Percentiles rank a stretch among this genome's conserved stretches.
Conservation (phyloP, 1,140 invertebrate species). For the Neodiprion fabricii region DNA sequence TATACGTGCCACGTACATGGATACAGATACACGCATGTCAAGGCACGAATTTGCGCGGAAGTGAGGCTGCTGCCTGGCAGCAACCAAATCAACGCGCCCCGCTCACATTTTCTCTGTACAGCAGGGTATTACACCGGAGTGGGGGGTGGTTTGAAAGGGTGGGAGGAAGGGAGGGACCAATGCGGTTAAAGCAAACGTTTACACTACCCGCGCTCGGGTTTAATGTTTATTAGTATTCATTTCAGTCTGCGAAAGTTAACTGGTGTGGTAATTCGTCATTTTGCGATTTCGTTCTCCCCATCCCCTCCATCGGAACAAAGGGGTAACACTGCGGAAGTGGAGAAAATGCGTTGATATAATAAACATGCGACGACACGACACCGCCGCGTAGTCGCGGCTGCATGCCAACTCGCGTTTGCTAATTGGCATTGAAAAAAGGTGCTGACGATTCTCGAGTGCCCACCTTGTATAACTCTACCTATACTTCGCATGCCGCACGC, state of each 20-base stretch:
- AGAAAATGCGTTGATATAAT: neutral
- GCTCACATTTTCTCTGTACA: too few relatives aligned
- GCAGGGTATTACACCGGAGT: neutral
- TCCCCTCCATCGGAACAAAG: constrained; percentile 23
- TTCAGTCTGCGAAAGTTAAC: too few relatives aligned
- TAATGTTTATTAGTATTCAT: too few relatives aligned
- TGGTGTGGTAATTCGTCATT: constrained; percentile 34
- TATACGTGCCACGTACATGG: too few relatives aligned
- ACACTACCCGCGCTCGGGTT: too few relatives aligned
- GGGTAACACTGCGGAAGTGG: neutral
- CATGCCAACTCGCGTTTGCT: constrained; percentile 35
- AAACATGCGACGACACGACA: constrained; percentile 8
- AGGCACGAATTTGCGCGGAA: too few relatives aligned
- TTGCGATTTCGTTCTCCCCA: constrained; percentile 24
- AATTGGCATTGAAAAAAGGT: constrained; percentile 61
- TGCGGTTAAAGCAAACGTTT: too few relatives aligned
- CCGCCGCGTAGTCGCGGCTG: constrained; percentile 25
- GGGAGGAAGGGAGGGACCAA: neutral
- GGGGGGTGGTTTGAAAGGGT: neutral
- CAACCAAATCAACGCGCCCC: too few relatives aligned
- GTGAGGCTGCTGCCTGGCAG: too few relatives aligned
- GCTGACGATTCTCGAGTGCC: constrained; percentile 51
- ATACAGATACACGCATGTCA: too few relatives aligned
- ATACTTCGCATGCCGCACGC: too few relatives aligned
- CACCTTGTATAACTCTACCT: too few relatives aligned